Conservation (phyloP, 2,113 vertebrate genomes). For the Noctilio leporinus region DNA sequence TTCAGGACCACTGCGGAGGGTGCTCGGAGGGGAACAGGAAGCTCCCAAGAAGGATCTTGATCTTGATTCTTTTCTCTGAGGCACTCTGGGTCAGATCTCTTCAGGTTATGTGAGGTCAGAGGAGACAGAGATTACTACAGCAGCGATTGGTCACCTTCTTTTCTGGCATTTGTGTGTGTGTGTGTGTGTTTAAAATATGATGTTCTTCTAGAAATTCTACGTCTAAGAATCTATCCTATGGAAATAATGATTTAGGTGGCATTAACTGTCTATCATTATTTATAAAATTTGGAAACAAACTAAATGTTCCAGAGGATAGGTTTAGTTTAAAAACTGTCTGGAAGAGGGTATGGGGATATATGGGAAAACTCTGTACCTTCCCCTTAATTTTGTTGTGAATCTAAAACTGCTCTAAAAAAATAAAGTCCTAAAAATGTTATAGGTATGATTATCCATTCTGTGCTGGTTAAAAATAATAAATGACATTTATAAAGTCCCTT, state of each 20-base stretch:
- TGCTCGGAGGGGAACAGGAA: neutral
- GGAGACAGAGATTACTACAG: neutral
- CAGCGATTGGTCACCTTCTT: neutral
- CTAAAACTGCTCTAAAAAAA: neutral
- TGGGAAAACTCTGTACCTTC: neutral
- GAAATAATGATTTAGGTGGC: constrained; percentile 21
- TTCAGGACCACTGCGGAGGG: neutral
- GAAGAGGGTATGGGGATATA: neutral
- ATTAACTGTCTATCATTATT: neutral
- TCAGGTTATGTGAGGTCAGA: neutral
- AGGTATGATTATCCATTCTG: neutral
- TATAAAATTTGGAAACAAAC: constrained; percentile 19
- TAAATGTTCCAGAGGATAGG: neutral
- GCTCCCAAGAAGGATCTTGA: neutral
- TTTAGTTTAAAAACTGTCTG: constrained; percentile 27
- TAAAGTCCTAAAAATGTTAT: neutral
- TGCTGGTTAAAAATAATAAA: constrained; percentile 25
- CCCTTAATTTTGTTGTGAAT: neutral
- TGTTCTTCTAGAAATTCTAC: neutral
- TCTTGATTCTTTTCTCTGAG: neutral
- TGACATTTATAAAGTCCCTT: constrained; percentile 2
- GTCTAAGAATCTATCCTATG: neutral
- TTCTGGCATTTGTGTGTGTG: neutral
- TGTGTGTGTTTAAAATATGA: neutral
- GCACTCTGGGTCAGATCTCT: neutral